Evolutionary conservation across 2,113 vertebrate genomes (phyloP).

Genomic region (Callorhinus ursinus): DNA sequence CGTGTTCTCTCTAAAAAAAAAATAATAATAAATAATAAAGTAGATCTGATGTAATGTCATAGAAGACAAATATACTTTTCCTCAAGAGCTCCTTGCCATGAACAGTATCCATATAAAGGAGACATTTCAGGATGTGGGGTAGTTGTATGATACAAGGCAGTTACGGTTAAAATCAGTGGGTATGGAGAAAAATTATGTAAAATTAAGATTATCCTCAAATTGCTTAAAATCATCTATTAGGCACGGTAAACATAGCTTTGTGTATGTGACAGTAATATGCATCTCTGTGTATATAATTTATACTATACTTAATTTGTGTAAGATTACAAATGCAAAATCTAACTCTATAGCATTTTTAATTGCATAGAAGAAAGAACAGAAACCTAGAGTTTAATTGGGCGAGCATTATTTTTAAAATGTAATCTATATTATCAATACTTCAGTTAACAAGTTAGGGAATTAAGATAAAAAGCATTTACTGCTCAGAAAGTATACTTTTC

Average conservation of each 20-base stretch:
- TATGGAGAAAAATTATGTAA: slow-evolving; percentile 3
- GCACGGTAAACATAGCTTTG: not conserved
- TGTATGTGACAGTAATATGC: not conserved
- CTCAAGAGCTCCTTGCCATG: not conserved
- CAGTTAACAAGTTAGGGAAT: not conserved
- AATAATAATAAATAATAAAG: not conserved
- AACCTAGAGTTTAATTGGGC: not conserved
- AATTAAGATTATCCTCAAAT: slow-evolving; percentile 9
- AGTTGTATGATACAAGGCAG: not conserved
- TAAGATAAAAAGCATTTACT: not conserved
- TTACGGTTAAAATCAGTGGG: not conserved
- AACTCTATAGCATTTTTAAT: slow-evolving; percentile 36
- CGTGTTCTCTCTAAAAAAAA: not conserved
- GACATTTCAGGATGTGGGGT: not conserved
- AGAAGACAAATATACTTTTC: not conserved
- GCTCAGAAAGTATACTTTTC: not conserved
- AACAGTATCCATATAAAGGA: not conserved
- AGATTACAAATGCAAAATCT: slow-evolving; percentile 24
- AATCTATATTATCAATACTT: slow-evolving; percentile 15
- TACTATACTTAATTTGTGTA: slow-evolving; percentile 5
- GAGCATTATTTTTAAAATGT: not conserved
- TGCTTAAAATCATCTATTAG: slow-evolving; percentile 13
- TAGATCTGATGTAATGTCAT: not conserved
- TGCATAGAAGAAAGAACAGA: not conserved
- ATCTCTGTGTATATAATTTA: not conserved